Percentiles rank a stretch among this genome's conserved stretches.
phyloP scores from a whole-genome alignment of 2,113 vertebrate genomes.

The cat (Felis catus) region DNA sequence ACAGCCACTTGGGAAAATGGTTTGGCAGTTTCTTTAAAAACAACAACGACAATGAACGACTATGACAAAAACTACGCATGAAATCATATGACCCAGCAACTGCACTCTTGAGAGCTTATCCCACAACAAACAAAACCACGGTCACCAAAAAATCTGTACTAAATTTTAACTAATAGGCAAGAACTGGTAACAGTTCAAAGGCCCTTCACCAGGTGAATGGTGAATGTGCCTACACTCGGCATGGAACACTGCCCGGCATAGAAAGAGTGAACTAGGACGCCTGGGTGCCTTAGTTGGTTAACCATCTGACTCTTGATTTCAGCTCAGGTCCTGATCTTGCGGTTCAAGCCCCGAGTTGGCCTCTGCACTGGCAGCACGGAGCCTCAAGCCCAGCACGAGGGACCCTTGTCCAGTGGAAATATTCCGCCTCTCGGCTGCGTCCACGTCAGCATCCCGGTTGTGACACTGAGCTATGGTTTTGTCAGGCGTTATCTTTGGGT shows the following conservation, averaged over 20 bases:
- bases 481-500: neutral
- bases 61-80: neutral
- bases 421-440: fast-evolving
- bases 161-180: neutral
- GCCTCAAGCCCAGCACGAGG: fast-evolving
- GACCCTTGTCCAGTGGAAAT: fast-evolving
- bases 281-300: too few species aligned
- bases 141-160: neutral
- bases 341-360: too few species aligned
- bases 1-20: neutral
- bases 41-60: too few species aligned
- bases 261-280: neutral
- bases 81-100: neutral
- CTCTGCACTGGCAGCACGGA: too few species aligned
- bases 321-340: too few species aligned
- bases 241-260: neutral
- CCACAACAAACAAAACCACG: neutral
- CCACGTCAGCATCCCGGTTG: fast-evolving
- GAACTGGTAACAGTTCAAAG: neutral
- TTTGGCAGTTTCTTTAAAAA: too few species aligned
- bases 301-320: too few species aligned
- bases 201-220: neutral
- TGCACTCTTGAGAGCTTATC: neutral
- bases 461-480: fast-evolving
- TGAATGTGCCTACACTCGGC: fast-evolving